These are phyloP conservation scores for Dysmachus trigonus DNA, from an alignment of 2,888 invertebrate genomes.

Conservation along the genomic window DNA sequence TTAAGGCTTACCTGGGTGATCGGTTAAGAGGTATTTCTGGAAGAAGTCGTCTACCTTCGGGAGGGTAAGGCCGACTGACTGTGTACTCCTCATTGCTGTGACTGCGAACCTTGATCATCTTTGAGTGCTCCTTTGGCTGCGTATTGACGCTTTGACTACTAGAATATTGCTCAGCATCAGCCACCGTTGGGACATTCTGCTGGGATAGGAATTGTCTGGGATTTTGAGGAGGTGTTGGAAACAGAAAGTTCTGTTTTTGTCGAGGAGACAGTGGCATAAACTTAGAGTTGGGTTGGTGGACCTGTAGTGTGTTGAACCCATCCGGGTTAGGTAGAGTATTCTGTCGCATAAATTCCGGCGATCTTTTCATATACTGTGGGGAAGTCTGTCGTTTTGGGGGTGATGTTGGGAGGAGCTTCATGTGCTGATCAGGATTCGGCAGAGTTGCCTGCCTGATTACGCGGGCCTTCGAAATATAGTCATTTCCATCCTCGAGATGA, in stretches of 20 bases:
- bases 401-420: slow-evolving; percentile 62
- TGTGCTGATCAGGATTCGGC: slow-evolving; percentile 63
- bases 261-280: slow-evolving; percentile 63
- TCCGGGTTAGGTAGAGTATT: slow-evolving; percentile 63
- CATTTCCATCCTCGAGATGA: slow-evolving; percentile 52
- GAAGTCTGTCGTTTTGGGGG: slow-evolving; percentile 63
- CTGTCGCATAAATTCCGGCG: slow-evolving; percentile 62
- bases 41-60: slow-evolving; percentile 59
- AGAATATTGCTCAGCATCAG: slow-evolving; percentile 59
- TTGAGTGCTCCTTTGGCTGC: slow-evolving; percentile 60
- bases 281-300: slow-evolving; percentile 57
- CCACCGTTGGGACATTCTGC: slow-evolving; percentile 62
- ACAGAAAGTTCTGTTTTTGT: slow-evolving; percentile 62
- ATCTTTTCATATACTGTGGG: slow-evolving; percentile 59
- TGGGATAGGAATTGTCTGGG: slow-evolving; percentile 62
- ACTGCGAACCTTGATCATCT: slow-evolving; percentile 64
- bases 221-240: slow-evolving; percentile 59
- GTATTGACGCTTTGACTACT: slow-evolving; percentile 62
- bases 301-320: slow-evolving; percentile 59
- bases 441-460: slow-evolving; percentile 62
- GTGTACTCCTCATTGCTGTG: slow-evolving; percentile 64
- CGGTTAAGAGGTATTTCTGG: slow-evolving; percentile 61
- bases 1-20: slow-evolving; percentile 52
- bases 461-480: slow-evolving; percentile 55
- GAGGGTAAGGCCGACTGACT: slow-evolving; percentile 55